phyloP scores from a whole-genome alignment of 2,888 invertebrate genomes.

The Dysmachus trigonus region DNA sequence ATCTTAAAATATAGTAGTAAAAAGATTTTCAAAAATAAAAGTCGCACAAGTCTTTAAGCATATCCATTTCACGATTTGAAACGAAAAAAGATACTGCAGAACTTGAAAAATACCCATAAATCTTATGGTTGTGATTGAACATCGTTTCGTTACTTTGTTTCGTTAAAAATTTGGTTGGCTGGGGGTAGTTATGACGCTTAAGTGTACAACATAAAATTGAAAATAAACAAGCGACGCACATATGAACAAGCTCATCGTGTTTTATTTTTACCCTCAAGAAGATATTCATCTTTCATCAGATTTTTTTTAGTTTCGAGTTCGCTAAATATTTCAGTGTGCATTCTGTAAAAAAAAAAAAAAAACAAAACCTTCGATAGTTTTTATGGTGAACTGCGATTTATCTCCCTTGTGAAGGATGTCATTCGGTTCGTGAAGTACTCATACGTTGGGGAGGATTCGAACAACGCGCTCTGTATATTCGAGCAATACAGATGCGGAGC shows the following conservation, averaged over 20 bases:
- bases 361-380: conserved; percentile 10
- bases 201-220: not conserved
- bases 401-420: conserved; percentile 22
- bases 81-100: too few species aligned
- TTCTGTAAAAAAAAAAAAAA: not conserved
- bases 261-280: not conserved
- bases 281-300: not conserved
- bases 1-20: too few species aligned
- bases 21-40: too few species aligned
- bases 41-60: too few species aligned
- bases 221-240: not conserved
- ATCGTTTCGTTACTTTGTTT: not conserved
- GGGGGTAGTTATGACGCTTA: not conserved
- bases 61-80: not conserved
- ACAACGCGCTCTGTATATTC: not conserved
- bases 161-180: not conserved
- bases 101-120: not conserved
- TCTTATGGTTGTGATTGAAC: not conserved
- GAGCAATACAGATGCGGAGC: not conserved
- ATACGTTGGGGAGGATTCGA: not conserved
- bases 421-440: not conserved
- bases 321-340: not conserved
- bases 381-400: conserved; percentile 10
- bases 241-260: not conserved
- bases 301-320: not conserved